These are phyloP conservation scores for Panagrolaimus sp. DNA, from an alignment of 1,140 invertebrate genomes.

Conservation along the genomic window DNA sequence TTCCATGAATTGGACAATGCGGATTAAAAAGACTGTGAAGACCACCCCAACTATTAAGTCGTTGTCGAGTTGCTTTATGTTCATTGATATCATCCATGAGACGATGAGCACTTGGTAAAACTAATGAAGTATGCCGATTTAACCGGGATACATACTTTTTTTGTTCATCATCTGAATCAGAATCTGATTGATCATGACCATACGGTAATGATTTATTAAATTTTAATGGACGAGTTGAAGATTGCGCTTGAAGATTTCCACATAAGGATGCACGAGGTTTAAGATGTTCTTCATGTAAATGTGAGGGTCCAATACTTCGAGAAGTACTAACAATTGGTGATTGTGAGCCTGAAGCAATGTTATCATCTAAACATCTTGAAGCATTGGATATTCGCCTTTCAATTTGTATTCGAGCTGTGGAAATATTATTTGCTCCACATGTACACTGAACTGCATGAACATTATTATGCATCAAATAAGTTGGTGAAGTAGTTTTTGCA, in stretches of 20 bases:
- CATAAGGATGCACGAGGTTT: not conserved
- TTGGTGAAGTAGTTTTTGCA: constrained; percentile 57
- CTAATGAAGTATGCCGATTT: constrained; percentile 45
- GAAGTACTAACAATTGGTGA: not conserved
- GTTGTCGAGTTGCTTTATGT: constrained; percentile 21
- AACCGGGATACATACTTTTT: constrained; percentile 17
- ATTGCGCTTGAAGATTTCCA: not conserved
- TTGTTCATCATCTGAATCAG: constrained; percentile 4
- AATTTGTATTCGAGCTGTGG: constrained; percentile 43
- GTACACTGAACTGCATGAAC: constrained; percentile 46
- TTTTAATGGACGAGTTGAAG: not conserved
- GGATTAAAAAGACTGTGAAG: constrained; percentile 51
- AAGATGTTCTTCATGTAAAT: constrained; percentile 13
- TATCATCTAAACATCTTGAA: constrained; percentile 61
- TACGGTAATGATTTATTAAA: not conserved
- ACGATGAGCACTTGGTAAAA: constrained; percentile 33
- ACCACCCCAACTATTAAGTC: constrained; percentile 55
- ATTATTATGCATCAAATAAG: constrained; percentile 57
- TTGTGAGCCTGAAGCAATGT: not conserved
- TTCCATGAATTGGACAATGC: constrained; percentile 53
- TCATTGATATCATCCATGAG: constrained; percentile 16
- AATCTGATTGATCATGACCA: not conserved
- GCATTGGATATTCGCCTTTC: constrained; percentile 63
- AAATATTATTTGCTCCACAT: constrained; percentile 59
- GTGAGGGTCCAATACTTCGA: constrained; percentile 8